Evolutionary conservation across 2,113 vertebrate species (phyloP), one percentile per base, ranked within the genome.

Genomic region (Pollachius pollachius): DNA sequence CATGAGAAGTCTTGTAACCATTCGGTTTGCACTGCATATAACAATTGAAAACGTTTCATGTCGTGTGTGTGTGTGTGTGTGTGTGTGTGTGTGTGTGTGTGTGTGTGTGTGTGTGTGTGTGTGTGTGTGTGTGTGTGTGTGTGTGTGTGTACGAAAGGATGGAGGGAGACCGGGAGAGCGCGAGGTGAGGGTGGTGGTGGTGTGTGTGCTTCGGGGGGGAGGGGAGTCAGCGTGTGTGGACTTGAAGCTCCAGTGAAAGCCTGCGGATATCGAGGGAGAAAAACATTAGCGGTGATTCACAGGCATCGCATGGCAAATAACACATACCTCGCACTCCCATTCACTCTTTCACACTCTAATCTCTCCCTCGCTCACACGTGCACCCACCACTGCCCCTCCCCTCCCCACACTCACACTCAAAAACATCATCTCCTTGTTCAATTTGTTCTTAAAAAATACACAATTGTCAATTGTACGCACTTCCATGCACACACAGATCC

Each of bases 281-380:
- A 92, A 92, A 90, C 89, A 91, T 92, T 90, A 91, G 82, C 77
- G 79, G 79, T 84, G 80, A 89, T 87, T 88, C 85, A 85, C 75
- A 88, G 81, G 80, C 80, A 86, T 87, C 59, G 60, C 83, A 79
- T 86, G 84, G 76, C 75, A 86, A 72, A 92, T 89, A 83, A 86
- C 86, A 85, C 87, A 89, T 89, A 90, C 87, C 59, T 21, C n/a
- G 18, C 18, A 6, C 59, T 21, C 59, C 7, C 16, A n/a, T 7
- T 59, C 8, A 1, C 23, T 64, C 68, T 57, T 17, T 34, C 54
- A n/a, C 21, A 17, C 52, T 61, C 60, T 5, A 1, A 21, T n/a
- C 18, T 19, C 61, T 60, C 37, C 16, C 5, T n/a, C 27, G 30
- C 57, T 57, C 17, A 13, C n/a, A 21, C 21, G 30, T 6, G 30